Conservation (phyloP, 2,113 vertebrate species). For the Nerophis ophidion region DNA sequence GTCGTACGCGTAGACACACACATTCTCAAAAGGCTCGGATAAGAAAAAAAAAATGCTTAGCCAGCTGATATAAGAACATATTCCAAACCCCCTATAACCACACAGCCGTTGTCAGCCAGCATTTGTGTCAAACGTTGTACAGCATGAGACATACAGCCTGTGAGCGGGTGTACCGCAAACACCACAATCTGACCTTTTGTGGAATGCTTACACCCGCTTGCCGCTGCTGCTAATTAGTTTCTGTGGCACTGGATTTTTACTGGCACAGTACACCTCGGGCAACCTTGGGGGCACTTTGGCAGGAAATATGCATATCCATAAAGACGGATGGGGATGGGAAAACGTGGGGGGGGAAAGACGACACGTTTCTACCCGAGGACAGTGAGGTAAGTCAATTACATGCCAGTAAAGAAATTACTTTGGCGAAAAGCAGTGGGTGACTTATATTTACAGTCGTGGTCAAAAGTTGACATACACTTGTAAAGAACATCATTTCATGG, state of each 20-base stretch:
- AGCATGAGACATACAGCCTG: slow-evolving; percentile 26
- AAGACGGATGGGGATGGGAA: slow-evolving; percentile 21
- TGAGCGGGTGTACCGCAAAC: slow-evolving; percentile 33
- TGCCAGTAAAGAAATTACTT: not conserved
- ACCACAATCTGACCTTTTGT: slow-evolving; percentile 64
- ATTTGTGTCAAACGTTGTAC: slow-evolving; percentile 29
- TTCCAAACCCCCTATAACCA: slow-evolving; percentile 16
- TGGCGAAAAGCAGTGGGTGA: not conserved
- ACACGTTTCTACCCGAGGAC: slow-evolving; percentile 44
- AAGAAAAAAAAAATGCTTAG: slow-evolving; percentile 17
- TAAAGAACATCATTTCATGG: too few relatives aligned
- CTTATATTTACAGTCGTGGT: too few relatives aligned
- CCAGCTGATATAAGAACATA: slow-evolving; percentile 10
- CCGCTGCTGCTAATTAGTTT: slow-evolving; percentile 69
- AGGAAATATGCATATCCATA: slow-evolving; percentile 39
- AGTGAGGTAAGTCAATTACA: slow-evolving; percentile 26
- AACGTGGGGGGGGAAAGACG: slow-evolving; percentile 2
- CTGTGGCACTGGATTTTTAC: slow-evolving; percentile 66
- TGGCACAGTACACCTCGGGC: slow-evolving; percentile 63
- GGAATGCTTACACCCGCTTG: slow-evolving; percentile 54
- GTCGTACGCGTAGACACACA: not conserved
- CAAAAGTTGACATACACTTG: too few relatives aligned
- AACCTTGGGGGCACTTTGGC: slow-evolving; percentile 55
- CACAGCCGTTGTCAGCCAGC: slow-evolving; percentile 16
- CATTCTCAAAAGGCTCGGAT: slow-evolving; percentile 5